Evolutionary conservation across 2,113 vertebrate species (phyloP), one percentile per base, ranked within the genome.

Genomic region (Mormyrus lacerda): DNA sequence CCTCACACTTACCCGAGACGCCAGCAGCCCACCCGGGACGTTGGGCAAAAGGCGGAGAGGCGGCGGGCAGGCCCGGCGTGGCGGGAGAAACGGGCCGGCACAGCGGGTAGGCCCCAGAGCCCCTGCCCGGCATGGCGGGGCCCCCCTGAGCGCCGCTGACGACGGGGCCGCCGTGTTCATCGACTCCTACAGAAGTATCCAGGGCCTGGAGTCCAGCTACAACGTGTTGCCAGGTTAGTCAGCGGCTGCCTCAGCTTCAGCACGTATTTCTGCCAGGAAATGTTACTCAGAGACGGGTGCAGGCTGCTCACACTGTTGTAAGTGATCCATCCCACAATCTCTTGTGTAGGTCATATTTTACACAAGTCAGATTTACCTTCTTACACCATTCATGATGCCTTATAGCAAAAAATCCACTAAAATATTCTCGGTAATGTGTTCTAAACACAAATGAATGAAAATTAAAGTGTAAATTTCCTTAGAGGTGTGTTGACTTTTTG

Each of bases 221-320:
- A 95, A 93, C 0, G 91, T 97, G 44, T 76, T 98, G 90, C 97
- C 97, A 98, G 98, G 98, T 99, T 93, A 95, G 95, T 90, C 17
- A 24, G 13, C 11, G 13, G 17, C 82, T 42, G 44, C 21, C 65
- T 55, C 45, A 83, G 48, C 84, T 86, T 0, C 11, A 44, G 24
- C 79, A 35, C 0, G 39, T 3, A 39, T 51, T 73, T 87, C 39
- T 21, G 13, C 69, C 55, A 3, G 61, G 13, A 65, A 65, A 65
- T 65, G 61, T 27, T 3, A 0, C 61, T 65, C 61, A 27, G 58
- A 65, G n/a, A 1, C 9, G n/a, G 9, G 8, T 27, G 58, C 61
- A 65, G 58, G n/a, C 58, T 3, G 58, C n/a, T 9, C 2, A 8
- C 21, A 1, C 55, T 24, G 4, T 21, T 8, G 5, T 7, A n/a